Evolutionary conservation across 2,797 vertebrate genomes (phyloP).

Genomic region (Enteromius trimaculatus): DNA sequence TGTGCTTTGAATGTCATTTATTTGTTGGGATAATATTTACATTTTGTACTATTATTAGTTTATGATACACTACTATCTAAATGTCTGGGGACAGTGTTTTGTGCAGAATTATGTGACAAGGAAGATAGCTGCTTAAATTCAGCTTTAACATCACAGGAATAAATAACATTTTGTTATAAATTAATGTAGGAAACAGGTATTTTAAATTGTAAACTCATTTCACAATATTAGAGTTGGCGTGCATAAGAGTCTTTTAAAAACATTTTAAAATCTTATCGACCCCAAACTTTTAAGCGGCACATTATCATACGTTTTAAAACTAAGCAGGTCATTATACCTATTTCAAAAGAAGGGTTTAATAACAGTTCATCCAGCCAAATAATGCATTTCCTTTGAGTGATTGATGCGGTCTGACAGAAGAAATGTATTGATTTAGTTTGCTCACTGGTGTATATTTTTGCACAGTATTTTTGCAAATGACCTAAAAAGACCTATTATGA

Average conservation of each 20-base stretch:
- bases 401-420: background rate
- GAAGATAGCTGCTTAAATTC: too few relatives aligned
- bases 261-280: background rate
- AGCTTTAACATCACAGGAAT: too few relatives aligned
- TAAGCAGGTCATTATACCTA: background rate
- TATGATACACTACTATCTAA: background rate
- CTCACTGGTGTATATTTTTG: too few relatives aligned
- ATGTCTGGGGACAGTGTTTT: background rate
- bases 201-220: too few relatives aligned
- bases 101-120: too few relatives aligned
- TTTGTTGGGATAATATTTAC: background rate
- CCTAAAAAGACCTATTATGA: background rate
- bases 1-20: background rate
- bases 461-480: background rate
- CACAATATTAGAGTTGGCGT: too few relatives aligned
- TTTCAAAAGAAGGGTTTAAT: background rate
- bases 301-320: background rate
- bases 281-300: background rate
- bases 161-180: too few relatives aligned
- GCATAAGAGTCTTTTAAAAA: too few relatives aligned
- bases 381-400: background rate
- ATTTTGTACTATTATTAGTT: background rate
- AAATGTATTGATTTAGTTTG: too few relatives aligned
- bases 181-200: too few relatives aligned
- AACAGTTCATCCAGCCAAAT: background rate